Conservation (phyloP, 2,797 vertebrate genomes). For the Emydoidea blandingii region DNA sequence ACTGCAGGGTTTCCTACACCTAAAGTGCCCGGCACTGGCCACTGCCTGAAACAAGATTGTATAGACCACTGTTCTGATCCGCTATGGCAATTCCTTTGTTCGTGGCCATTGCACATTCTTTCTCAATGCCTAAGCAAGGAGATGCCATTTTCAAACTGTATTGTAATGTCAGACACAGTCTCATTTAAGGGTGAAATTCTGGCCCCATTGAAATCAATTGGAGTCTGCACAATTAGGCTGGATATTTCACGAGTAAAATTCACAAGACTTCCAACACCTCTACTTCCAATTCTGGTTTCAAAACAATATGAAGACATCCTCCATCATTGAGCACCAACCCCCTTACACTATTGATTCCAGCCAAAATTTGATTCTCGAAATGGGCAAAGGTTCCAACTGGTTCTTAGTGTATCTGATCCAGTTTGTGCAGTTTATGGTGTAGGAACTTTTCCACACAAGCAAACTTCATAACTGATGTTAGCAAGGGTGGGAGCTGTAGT, state of each 20-base stretch:
- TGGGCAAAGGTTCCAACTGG: too few relatives aligned
- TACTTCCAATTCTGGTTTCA: neutral
- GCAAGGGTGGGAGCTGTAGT: neutral
- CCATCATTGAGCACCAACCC: neutral
- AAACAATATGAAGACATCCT: neutral
- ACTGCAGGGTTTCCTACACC: neutral
- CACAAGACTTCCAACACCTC: too few relatives aligned
- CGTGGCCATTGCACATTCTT: neutral
- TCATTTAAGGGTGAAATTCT: too few relatives aligned
- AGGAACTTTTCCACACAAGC: neutral
- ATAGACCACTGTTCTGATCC: neutral
- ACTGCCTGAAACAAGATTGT: too few relatives aligned
- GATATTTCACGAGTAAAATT: too few relatives aligned
- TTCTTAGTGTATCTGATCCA: neutral
- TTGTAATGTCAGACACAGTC: neutral
- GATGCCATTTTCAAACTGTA: neutral
- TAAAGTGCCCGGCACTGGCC: too few relatives aligned
- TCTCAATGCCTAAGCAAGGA: too few relatives aligned
- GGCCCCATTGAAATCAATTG: too few relatives aligned
- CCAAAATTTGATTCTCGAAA: neutral
- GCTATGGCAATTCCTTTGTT: too few relatives aligned
- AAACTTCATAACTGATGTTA: neutral
- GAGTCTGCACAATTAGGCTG: neutral
- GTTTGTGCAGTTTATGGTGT: neutral
- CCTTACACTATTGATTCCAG: too few relatives aligned